Base-by-base conservation (phyloP, 1,140 invertebrate genomes). In the Halyomorpha halys region DNA sequence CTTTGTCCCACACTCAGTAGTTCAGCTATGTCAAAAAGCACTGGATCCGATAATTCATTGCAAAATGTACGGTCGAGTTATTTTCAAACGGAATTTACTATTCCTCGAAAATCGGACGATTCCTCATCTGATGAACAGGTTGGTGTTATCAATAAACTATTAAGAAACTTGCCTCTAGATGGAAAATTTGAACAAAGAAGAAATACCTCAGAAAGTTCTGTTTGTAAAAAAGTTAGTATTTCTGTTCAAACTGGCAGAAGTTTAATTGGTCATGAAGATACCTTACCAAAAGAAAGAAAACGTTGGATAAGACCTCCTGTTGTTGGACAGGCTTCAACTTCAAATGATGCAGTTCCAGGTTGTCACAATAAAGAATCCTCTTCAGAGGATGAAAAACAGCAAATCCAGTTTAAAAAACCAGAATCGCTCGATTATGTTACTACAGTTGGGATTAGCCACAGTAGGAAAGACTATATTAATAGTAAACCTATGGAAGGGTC, bases 301-400 rank as follows among this genome's bases (percentile, higher is more conserved):
- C 23, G 47, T 27, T 63, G 51, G 45, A 34, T 64, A n/a, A 61
- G 66, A 23, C 66, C 66, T 25, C 66, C 66, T 25, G 45, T 67
- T 15, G 62, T 64, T 16, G 66, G 66, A 18, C 66, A 67, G 39
- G 66, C 66, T n/a, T 59, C 66, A 6, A 34, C 61, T 18, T 21
- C n/a, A 39, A 19, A 39, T n/a, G 51, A 64, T 44, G 39, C 9
- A 44, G n/a, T 44, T 2, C 59, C 34, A 18, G 18, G 3, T 1
- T n/a, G 16, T 39, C n/a, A 1, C 4, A 34, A 34, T 60, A n/a
- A 14, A 18, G 13, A 11, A 19, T 60, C 59, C n/a, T 34, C 30
- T 16, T 39, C 30, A n/a, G 63, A 64, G n/a, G 39, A 44, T 18
- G 63, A 59, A 34, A 13, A 45, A 23, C 8, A 14, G 3, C 25